Percentiles rank a stretch among this genome's conserved stretches.
phyloP scores from a whole-genome alignment of 1,140 invertebrate species.

The Pseudobourletiella spinata region DNA sequence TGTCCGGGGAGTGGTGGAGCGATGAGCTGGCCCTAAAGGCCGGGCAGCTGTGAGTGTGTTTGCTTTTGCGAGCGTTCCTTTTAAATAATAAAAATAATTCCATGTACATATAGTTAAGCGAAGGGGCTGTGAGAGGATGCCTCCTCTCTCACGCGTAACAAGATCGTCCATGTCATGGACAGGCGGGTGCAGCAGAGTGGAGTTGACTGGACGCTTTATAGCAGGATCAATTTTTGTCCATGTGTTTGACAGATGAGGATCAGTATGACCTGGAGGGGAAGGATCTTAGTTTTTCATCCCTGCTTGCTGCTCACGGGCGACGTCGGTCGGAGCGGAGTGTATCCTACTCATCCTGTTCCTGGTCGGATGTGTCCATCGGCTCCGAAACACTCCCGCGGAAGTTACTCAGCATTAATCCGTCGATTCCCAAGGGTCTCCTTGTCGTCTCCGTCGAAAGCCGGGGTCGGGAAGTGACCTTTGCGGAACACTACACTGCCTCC shows the following conservation, averaged over 20 bases:
- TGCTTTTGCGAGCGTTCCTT: too few relatives aligned
- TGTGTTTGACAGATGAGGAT: conserved; percentile 31
- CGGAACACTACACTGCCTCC: conserved; percentile 44
- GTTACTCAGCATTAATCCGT: conserved; percentile 38
- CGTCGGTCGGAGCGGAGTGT: conserved; percentile 36
- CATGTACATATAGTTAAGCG: too few relatives aligned
- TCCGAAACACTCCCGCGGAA: conserved; percentile 32
- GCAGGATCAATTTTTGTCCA: too few relatives aligned
- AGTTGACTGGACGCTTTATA: too few relatives aligned
- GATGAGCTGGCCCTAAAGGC: too few relatives aligned
- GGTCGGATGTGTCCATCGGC: conserved; percentile 35
- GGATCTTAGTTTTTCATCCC: conserved; percentile 35
- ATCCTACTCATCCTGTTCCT: conserved; percentile 35
- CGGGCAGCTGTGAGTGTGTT: too few relatives aligned
- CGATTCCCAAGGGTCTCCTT: conserved; percentile 33
- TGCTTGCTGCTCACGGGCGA: conserved; percentile 41
- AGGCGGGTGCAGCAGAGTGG: too few relatives aligned
- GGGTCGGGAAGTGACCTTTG: conserved; percentile 38
- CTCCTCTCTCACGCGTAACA: too few relatives aligned
- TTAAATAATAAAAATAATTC: too few relatives aligned
- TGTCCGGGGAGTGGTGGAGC: too few relatives aligned
- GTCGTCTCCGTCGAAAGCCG: conserved; percentile 31
- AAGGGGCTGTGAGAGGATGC: too few relatives aligned
- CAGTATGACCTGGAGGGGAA: conserved; percentile 39
- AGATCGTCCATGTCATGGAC: too few relatives aligned